phyloP scores from a whole-genome alignment of 92 coral and sea anemone species.

The Plumapathes pennacea region DNA sequence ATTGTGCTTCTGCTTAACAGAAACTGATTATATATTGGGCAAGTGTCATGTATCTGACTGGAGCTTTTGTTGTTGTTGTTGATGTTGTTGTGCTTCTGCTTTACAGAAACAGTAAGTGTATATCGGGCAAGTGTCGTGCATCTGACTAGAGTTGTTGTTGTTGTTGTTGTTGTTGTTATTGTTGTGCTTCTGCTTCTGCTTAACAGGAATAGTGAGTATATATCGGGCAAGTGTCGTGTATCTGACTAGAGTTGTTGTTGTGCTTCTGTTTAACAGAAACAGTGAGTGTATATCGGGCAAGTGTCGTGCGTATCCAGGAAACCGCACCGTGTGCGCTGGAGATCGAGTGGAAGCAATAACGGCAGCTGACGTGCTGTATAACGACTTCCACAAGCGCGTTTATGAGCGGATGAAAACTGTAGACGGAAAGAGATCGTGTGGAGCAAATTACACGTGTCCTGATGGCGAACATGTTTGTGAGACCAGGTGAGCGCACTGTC shows the following conservation, averaged over 20 bases:
- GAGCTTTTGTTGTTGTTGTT: no score
- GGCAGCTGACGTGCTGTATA: slow-evolving; percentile 86
- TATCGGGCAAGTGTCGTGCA: slow-evolving; percentile 86
- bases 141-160: no score
- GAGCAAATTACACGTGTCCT: slow-evolving; percentile 83
- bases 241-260: no score
- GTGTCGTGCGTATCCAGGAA: slow-evolving; percentile 64
- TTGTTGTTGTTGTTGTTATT: neutral
- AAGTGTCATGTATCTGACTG: no score
- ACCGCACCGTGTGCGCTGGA: slow-evolving; percentile 72
- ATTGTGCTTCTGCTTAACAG: neutral
- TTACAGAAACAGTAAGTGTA: slow-evolving; percentile 71
- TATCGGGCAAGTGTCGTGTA: no score
- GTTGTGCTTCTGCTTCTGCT: neutral
- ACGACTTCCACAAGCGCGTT: slow-evolving; percentile 86
- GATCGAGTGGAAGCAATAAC: slow-evolving; percentile 98
- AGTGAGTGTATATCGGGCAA: slow-evolving; percentile 87
- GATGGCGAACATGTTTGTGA: slow-evolving; percentile 89
- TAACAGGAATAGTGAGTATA: neutral
- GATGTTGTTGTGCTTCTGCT: no score
- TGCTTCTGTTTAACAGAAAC: slow-evolving; percentile 57
- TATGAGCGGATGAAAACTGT: slow-evolving; percentile 73
- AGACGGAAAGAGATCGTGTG: slow-evolving; percentile 79
- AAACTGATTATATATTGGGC: neutral
- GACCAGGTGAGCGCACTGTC: slow-evolving; percentile 82